phyloP scores from a whole-genome alignment of 2,113 vertebrate species.

The Boulengerochromis microlepis region DNA sequence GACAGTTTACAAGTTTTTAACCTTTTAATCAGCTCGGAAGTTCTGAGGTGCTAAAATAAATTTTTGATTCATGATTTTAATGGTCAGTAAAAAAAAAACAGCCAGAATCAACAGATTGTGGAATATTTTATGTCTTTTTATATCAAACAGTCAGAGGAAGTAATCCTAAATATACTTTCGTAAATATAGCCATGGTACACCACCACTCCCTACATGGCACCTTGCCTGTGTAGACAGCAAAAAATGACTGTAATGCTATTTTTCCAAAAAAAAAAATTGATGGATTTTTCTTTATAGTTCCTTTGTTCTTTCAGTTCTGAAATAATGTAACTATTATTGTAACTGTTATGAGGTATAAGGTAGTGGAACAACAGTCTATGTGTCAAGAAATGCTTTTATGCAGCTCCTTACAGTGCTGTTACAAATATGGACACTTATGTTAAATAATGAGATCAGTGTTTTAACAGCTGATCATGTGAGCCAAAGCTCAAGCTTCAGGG shows the following conservation, averaged over 20 bases:
- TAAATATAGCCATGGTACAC: background rate
- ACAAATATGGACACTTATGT: background rate
- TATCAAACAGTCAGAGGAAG: background rate
- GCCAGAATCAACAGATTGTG: background rate
- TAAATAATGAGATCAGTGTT: background rate
- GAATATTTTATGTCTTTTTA: background rate
- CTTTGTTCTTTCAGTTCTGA: background rate
- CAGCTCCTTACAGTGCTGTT: background rate
- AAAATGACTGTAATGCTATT: background rate
- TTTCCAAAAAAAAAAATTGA: rapidly evolving
- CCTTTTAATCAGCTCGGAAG: background rate
- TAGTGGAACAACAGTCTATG: background rate
- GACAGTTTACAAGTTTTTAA: background rate
- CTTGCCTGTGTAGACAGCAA: background rate
- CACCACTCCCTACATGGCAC: background rate
- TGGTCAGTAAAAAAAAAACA: background rate
- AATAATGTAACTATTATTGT: background rate
- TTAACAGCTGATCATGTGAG: background rate
- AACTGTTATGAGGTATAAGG: background rate
- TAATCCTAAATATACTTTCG: background rate
- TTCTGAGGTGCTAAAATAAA: background rate
- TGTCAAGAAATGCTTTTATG: background rate
- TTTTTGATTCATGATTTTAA: background rate
- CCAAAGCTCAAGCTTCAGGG: background rate
- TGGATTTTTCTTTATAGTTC: background rate